These are phyloP conservation scores for Prionailurus bengalensis DNA, from an alignment of 2,113 vertebrate species.

Conservation along the genomic window DNA sequence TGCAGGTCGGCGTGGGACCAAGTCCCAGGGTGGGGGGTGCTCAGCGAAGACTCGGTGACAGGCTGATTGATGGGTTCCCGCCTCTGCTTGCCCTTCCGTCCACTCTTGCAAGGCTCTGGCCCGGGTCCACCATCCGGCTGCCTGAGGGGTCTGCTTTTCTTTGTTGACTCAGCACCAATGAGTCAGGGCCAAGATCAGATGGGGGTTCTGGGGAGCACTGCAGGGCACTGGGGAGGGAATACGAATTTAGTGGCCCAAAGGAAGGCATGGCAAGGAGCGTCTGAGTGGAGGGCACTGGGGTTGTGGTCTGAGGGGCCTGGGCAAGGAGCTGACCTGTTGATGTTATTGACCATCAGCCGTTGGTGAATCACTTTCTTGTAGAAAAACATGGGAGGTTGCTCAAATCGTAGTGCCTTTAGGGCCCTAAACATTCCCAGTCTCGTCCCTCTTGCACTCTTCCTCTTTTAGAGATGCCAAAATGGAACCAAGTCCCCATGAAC, in stretches of 20 bases:
- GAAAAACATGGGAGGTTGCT: background rate
- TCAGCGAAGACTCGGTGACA: conserved; percentile 76
- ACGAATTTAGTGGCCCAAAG: background rate
- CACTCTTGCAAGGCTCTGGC: conserved; percentile 65
- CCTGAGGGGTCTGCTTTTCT: conserved; percentile 70
- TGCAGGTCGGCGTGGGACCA: conserved; percentile 29
- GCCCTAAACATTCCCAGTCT: background rate
- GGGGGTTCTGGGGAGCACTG: background rate
- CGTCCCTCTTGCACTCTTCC: background rate
- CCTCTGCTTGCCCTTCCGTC: background rate
- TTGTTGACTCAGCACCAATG: conserved; percentile 74
- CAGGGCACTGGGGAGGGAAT: background rate
- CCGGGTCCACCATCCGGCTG: conserved; percentile 12
- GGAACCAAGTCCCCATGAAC: background rate
- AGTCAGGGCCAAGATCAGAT: conserved; percentile 69
- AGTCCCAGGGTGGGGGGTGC: background rate
- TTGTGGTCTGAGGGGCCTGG: background rate
- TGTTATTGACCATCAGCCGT: background rate
- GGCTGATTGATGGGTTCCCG: conserved; percentile 61
- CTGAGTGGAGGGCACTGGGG: background rate
- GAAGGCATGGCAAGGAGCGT: background rate
- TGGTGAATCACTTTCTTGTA: background rate
- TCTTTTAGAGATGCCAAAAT: conserved; percentile 8
- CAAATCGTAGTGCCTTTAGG: background rate
- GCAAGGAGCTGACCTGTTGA: background rate